Base-by-base conservation (phyloP, 1,140 invertebrate species). In the Solenopsis invicta region DNA sequence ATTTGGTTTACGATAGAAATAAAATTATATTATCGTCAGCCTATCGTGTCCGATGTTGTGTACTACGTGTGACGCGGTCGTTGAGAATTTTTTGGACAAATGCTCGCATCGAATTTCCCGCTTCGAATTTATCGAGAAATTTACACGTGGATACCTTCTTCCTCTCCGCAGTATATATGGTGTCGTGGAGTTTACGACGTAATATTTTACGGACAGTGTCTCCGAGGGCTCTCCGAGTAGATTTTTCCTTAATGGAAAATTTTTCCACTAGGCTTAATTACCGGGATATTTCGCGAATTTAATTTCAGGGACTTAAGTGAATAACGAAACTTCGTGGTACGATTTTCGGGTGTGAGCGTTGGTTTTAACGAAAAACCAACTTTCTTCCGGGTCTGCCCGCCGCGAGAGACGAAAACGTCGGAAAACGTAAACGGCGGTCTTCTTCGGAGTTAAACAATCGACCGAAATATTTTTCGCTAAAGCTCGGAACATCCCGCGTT, bases 1-100 rank as follows among this genome's bases (percentile, higher is more conserved):
- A 62, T 78, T 45, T 78, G 45, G 41, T 78, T 78, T 78, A 64
- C 10, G 45, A 50, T 56, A 77, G 59, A 78, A 64, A 78, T 77
- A 41, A 45, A 77, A 77, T 13, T 78, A 48, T 50, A 24, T 80
- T 52, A 34, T 67, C 45, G 29, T 80, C 52, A 77, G 29, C 10
- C 12, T n/a, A 34, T 12, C 18, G 18, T 41, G 5, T 77, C 18
- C 10, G 56, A 48, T 16, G 2, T 18, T 13, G 24, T 59, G n/a
- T n/a, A n/a, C n/a, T n/a, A 29, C 29, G 29, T 29, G 41, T 61
- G 41, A 64, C 41, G 34, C 48, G 21, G 8, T 37, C 52, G 29
- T 78, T 66, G 62, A 48, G 41, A 69, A 69, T 18, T 29, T 69
- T 69, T 48, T 21, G 10, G 10, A 45, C 10, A 21, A 67, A 45